These are phyloP conservation scores for Microctonus hyperodae DNA, from an alignment of 2,888 invertebrate genomes.

Conservation along the genomic window DNA sequence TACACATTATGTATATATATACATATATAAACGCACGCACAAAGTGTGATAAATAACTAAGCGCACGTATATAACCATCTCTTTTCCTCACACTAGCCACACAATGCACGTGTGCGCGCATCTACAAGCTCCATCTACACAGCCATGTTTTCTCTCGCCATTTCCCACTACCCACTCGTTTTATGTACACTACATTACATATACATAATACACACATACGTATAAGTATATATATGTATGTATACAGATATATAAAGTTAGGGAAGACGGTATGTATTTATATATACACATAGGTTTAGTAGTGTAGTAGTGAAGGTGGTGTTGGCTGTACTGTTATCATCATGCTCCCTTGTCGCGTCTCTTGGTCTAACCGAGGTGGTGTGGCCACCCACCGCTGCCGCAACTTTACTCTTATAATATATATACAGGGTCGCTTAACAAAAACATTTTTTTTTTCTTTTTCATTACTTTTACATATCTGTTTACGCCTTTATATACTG, in stretches of 20 bases:
- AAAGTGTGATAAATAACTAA: slow-evolving; percentile 41
- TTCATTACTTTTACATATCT: too few relatives aligned
- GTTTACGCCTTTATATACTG: too few relatives aligned
- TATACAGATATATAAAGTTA: too few relatives aligned
- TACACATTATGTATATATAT: too few relatives aligned
- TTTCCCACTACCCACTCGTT: not conserved
- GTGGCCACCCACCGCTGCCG: slow-evolving; percentile 26
- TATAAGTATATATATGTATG: too few relatives aligned
- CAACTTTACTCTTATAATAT: slow-evolving; percentile 17
- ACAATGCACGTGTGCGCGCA: too few relatives aligned
- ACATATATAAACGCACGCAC: slow-evolving; percentile 31
- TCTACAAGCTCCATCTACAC: too few relatives aligned
- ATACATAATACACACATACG: too few relatives aligned
- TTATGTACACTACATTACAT: too few relatives aligned
- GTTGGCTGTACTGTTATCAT: too few relatives aligned
- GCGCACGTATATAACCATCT: slow-evolving; percentile 5
- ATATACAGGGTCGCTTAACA: slow-evolving; percentile 16
- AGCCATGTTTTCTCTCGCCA: too few relatives aligned
- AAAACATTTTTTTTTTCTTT: not conserved
- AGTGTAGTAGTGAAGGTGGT: slow-evolving; percentile 19
- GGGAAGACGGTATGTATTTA: too few relatives aligned
- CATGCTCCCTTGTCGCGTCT: slow-evolving; percentile 29
- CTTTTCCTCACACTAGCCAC: not conserved
- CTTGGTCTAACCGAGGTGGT: slow-evolving; percentile 29
- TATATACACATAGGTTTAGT: slow-evolving; percentile 8